phyloP scores from a whole-genome alignment of 2,888 invertebrate genomes.

The Epistrophe eligans region DNA sequence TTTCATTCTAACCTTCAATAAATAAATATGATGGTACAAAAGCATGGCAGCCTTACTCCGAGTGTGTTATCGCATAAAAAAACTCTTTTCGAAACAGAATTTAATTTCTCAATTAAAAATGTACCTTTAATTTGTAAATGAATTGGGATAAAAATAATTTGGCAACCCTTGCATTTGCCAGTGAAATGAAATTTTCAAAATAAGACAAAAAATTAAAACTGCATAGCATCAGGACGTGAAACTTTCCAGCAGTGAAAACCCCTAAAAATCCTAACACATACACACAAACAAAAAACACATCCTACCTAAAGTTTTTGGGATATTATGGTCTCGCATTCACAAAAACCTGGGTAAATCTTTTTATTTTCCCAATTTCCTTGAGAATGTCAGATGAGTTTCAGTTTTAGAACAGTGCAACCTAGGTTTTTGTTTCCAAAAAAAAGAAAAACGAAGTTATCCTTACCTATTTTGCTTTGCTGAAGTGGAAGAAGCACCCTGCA shows the following conservation, averaged over 20 bases:
- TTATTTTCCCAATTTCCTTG: constrained; percentile 37
- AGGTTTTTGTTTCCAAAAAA: constrained; percentile 30
- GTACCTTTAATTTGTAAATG: too few species aligned
- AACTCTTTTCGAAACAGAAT: too few species aligned
- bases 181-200: neutral
- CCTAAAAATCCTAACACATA: constrained; percentile 21
- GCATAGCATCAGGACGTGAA: constrained; percentile 22
- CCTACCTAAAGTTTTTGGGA: constrained; percentile 34
- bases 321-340: constrained; percentile 36
- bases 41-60: too few species aligned
- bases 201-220: neutral
- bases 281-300: neutral
- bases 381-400: constrained; percentile 52
- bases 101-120: too few species aligned
- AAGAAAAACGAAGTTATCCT: constrained; percentile 4
- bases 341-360: constrained; percentile 35
- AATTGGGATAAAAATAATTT: neutral
- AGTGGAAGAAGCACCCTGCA: constrained; percentile 3
- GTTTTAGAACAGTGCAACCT: constrained; percentile 32
- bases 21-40: too few species aligned
- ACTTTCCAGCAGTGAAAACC: constrained; percentile 18
- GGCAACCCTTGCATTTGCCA: neutral
- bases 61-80: too few species aligned
- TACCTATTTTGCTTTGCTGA: constrained; percentile 8
- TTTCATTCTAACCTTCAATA: too few species aligned